phyloP scores from a whole-genome alignment of 2,797 vertebrate species.

The Typhlichthys subterraneus region DNA sequence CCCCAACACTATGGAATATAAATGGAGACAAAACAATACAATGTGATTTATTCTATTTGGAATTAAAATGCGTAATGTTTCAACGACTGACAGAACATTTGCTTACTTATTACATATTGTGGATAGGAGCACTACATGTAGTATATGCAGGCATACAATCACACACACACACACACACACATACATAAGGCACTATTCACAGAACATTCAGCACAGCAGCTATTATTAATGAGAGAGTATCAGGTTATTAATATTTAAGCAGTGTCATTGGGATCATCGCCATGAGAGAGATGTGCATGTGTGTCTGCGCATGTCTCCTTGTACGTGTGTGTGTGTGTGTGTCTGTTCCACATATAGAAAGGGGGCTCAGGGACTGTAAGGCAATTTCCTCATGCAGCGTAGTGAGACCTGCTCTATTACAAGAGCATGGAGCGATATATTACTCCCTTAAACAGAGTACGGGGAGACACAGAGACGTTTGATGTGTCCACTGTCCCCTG shows the following conservation, averaged over 20 bases:
- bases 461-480: slow-evolving; percentile 35
- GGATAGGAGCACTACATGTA: slow-evolving; percentile 34
- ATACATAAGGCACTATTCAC: slow-evolving; percentile 52
- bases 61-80: slow-evolving; percentile 36
- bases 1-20: not conserved
- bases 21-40: not conserved
- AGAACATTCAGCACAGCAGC: slow-evolving; percentile 69
- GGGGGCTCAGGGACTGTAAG: slow-evolving; percentile 63
- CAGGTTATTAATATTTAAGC: slow-evolving; percentile 74
- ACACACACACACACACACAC: slow-evolving; percentile 21
- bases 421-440: slow-evolving; percentile 64
- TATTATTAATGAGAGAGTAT: slow-evolving; percentile 78
- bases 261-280: slow-evolving; percentile 63
- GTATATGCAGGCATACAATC: not conserved
- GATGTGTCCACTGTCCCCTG: not conserved
- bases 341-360: slow-evolving; percentile 55
- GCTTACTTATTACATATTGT: slow-evolving; percentile 38
- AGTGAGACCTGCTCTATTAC: slow-evolving; percentile 76
- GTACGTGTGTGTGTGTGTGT: slow-evolving; percentile 32
- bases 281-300: slow-evolving; percentile 30
- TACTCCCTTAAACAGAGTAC: slow-evolving; percentile 48
- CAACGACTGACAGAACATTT: slow-evolving; percentile 52
- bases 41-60: slow-evolving; percentile 36
- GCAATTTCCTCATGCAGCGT: slow-evolving; percentile 73
- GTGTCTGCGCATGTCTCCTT: slow-evolving; percentile 23